Evolutionary conservation across 2,797 vertebrate genomes (phyloP).

Genomic region (Ateles fusciceps): DNA sequence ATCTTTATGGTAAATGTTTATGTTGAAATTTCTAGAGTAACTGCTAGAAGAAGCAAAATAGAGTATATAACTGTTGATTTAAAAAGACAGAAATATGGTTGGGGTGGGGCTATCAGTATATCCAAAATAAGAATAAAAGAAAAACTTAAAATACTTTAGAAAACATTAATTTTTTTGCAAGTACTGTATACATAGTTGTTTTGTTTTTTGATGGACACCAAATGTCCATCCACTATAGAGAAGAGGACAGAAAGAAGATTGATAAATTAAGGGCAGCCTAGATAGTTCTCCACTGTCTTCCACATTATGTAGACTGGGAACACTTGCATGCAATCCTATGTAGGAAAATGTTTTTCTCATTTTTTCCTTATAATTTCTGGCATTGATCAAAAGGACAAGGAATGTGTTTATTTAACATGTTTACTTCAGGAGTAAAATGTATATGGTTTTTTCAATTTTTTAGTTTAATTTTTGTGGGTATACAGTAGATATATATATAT

Average conservation of each 20-base stretch:
- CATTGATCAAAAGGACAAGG: constrained; percentile 10
- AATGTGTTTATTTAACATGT: neutral
- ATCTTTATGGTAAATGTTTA: neutral
- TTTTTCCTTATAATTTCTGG: neutral
- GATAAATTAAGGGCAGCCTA: neutral
- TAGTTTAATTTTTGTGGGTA: too few species aligned
- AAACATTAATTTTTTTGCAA: neutral
- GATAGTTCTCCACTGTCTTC: neutral
- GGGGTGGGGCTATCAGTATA: neutral
- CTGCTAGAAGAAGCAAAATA: neutral
- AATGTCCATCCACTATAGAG: neutral
- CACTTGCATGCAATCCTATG: neutral
- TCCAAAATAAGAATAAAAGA: neutral
- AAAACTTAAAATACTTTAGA: neutral
- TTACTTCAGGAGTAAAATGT: neutral
- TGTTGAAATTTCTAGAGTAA: neutral
- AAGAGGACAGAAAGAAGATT: neutral
- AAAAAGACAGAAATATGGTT: neutral
- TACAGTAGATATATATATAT: too few species aligned
- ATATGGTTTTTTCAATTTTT: too few species aligned
- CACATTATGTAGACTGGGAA: neutral
- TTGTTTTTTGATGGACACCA: neutral
- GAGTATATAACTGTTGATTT: neutral
- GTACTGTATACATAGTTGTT: neutral
- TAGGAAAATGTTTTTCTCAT: neutral